Base-by-base conservation (phyloP, 2,888 invertebrate species). In the Clanis bilineata region DNA sequence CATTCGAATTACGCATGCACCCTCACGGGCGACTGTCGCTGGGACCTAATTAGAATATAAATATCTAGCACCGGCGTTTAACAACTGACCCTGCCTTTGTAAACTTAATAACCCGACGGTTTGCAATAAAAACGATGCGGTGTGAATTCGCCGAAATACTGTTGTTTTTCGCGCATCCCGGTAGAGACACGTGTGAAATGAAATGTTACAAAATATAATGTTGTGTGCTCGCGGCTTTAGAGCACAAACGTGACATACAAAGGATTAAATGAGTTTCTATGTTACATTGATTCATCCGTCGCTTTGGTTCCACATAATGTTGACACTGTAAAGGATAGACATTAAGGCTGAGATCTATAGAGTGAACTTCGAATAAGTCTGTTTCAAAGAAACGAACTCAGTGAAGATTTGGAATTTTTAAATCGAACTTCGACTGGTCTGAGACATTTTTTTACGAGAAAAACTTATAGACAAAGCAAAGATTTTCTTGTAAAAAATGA, bases 21-120 rank as follows among this genome's bases (percentile, higher is more conserved):
- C 88, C 86, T 81, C 77, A 74, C 74, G 72, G 73, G 73, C 66
- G 73, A 74, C 79, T 81, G 84, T 78, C 73, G 84, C 81, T 80
- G 83, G 83, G 87, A 88, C 80, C 80, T 86, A 86, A 88, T 90
- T 88, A 88, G 79, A 89, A 90, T 90, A 86, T 86, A 85, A 88
- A 88, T 86, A 85, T 83, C 82, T 79, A 83, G 81, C 73, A 80
- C 76, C 78, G 78, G 72, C 78, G 81, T 85, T 87, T 82, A 85
- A 78, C 79, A 80, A 84, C 86, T 89, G 87, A 87, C 86, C 85
- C 81, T 73, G 25, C 77, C 75, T 83, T 84, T 87, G 80, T 85
- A 80, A 86, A 83, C 85, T 79, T 83, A 83, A 83, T 84, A 86
- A 81, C 74, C 74, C 72, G 74, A 72, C 73, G 74, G 65, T 68